Percentiles rank a stretch among this genome's conserved stretches.
Conservation (phyloP, 2,113 vertebrate species). For the Apteryx owenii region DNA sequence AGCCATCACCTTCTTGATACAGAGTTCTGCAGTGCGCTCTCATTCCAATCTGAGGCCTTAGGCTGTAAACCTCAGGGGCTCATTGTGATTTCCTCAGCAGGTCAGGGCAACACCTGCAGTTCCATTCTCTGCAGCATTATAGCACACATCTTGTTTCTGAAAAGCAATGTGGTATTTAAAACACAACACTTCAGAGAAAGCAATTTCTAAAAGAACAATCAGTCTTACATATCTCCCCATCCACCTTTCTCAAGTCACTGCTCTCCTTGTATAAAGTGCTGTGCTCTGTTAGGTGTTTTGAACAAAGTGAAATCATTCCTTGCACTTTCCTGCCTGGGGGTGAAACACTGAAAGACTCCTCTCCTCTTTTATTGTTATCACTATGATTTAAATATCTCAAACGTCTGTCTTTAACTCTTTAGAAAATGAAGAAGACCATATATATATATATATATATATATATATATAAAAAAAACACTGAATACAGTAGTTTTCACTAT, state of each 20-base stretch:
- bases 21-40: rapidly evolving
- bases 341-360: neutral
- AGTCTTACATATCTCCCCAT: neutral
- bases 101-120: constrained; percentile 64
- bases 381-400: neutral
- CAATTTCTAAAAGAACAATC: neutral
- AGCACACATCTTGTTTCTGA: neutral
- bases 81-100: neutral
- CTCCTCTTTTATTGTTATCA: neutral
- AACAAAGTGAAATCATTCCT: neutral
- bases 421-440: neutral
- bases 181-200: neutral
- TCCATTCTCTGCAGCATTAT: neutral
- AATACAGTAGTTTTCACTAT: neutral
- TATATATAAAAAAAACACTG: neutral
- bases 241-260: neutral
- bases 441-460: no score
- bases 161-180: neutral
- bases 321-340: rapidly evolving
- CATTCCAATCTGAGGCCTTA: neutral
- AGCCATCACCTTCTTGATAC: neutral
- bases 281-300: neutral
- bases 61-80: neutral
- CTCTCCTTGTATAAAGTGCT: neutral
- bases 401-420: neutral